A percentile compares a stretch with the other conserved stretches of the same genome.
Conservation (phyloP, 1,140 invertebrate species). For the Maconellicoccus hirsutus region DNA sequence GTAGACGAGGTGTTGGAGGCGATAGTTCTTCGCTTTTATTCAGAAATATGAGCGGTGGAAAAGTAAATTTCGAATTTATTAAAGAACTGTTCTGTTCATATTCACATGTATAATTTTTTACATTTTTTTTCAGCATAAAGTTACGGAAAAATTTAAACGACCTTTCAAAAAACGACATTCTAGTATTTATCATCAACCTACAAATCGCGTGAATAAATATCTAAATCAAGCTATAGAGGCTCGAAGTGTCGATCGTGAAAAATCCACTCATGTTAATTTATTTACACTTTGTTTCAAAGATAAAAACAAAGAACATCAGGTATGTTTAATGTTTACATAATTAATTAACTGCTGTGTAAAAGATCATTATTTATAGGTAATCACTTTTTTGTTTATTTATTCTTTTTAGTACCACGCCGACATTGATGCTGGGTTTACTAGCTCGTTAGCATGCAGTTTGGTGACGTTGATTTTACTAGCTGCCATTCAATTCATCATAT, state of each 20-base stretch:
- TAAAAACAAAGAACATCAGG: constrained; percentile 62
- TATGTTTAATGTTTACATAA: constrained; percentile 32
- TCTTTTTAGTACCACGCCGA: constrained; percentile 54
- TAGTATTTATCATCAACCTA: constrained; percentile 70
- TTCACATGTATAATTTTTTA: neutral
- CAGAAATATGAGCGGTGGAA: constrained; percentile 8
- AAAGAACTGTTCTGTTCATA: no score
- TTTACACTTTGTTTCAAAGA: constrained; percentile 74
- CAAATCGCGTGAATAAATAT: constrained; percentile 82
- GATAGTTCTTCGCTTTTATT: neutral
- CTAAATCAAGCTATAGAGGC: constrained; percentile 80
- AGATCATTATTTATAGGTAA: no score
- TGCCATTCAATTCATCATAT: constrained; percentile 51
- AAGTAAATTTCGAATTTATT: neutral
- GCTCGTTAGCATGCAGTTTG: constrained; percentile 53
- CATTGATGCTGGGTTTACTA: constrained; percentile 55
- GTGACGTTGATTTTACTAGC: constrained; percentile 49
- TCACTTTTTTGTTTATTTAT: constrained; percentile 28
- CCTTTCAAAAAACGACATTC: constrained; percentile 79
- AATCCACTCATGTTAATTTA: constrained; percentile 73
- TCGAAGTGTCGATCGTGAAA: constrained; percentile 77
- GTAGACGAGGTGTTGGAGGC: neutral
- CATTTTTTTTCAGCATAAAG: constrained; percentile 51
- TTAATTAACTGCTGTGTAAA: neutral
- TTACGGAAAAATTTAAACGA: constrained; percentile 73